phyloP scores from a whole-genome alignment of 2,113 vertebrate species.

The Oxyruncus cristatus region DNA sequence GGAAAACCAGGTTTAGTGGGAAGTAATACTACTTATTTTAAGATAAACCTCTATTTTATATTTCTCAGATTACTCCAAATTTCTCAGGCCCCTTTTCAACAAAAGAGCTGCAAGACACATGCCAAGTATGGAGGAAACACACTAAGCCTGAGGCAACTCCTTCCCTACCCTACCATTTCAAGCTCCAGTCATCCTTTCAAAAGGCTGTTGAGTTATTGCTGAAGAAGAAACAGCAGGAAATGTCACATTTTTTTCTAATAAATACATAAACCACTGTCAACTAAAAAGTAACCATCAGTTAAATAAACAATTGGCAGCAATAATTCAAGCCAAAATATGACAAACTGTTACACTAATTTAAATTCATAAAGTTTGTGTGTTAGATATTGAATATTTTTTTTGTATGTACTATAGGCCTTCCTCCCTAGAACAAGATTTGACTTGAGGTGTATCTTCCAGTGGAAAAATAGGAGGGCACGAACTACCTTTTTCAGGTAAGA shows the following conservation, averaged over 20 bases:
- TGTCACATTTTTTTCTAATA: background rate
- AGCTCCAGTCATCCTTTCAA: background rate
- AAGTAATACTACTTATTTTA: background rate
- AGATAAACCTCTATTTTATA: background rate
- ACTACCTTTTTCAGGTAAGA: background rate
- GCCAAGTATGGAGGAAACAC: background rate
- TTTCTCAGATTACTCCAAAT: background rate
- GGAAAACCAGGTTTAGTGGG: background rate
- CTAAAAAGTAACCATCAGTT: background rate
- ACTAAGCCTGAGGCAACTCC: background rate
- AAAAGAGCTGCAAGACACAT: background rate
- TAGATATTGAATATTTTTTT: background rate
- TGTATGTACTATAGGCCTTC: background rate
- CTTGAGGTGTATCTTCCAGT: background rate
- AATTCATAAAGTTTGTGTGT: background rate
- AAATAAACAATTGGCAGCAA: background rate
- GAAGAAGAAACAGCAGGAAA: background rate
- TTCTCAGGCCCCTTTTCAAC: background rate
- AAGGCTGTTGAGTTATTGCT: background rate
- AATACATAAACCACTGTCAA: background rate
- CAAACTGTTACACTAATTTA: background rate
- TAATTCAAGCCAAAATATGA: background rate
- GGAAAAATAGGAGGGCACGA: background rate
- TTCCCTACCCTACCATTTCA: background rate
- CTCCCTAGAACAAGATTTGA: background rate